Evolutionary conservation across 2,113 vertebrate genomes (phyloP).

Genomic region (Mustela nigripes): DNA sequence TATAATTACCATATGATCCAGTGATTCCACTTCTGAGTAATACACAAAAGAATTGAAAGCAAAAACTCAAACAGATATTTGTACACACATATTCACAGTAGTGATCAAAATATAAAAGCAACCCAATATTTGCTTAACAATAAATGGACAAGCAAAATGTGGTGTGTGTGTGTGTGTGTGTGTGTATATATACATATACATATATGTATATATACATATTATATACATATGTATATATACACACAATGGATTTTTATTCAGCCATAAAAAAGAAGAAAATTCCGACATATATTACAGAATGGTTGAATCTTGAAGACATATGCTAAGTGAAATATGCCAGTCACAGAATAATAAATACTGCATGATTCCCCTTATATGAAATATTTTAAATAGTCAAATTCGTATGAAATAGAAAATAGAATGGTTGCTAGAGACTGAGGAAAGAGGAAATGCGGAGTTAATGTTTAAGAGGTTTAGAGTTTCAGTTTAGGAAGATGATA

Average conservation of each 20-base stretch:
- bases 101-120: background rate
- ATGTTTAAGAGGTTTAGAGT: background rate
- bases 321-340: background rate
- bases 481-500: background rate
- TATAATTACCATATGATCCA: background rate
- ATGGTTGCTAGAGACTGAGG: background rate
- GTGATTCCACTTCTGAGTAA: background rate
- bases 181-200: too few species aligned
- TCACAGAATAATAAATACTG: background rate
- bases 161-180: accelerated
- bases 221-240: too few species aligned
- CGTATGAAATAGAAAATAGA: background rate
- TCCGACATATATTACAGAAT: background rate
- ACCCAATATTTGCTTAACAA: background rate
- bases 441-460: background rate
- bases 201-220: background rate
- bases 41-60: background rate
- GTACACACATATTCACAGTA: background rate
- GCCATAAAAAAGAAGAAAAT: background rate
- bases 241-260: background rate
- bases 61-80: background rate
- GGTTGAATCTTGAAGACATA: background rate
- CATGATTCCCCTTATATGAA: background rate
- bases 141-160: background rate
- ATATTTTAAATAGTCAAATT: background rate